These are phyloP conservation scores for Listronotus bonariensis DNA, from an alignment of 1,140 invertebrate genomes.

Conservation along the genomic window DNA sequence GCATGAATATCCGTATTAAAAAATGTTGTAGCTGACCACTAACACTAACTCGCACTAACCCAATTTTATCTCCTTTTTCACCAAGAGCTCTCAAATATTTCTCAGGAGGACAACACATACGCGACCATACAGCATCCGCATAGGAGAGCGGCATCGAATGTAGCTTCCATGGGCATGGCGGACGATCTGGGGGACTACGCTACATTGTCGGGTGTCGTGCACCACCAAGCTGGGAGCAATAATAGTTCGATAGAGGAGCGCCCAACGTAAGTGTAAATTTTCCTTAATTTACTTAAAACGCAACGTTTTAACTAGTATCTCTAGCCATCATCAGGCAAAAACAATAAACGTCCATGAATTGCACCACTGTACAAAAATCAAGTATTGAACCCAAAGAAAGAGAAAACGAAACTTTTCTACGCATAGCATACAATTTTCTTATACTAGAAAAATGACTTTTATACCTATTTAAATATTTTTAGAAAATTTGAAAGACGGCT, in stretches of 20 bases:
- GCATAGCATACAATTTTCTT: no score
- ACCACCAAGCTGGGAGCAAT: constrained; percentile 45
- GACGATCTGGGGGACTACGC: constrained; percentile 73
- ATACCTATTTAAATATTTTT: no score
- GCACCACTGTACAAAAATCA: no score
- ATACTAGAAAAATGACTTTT: no score
- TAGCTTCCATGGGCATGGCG: constrained; percentile 50
- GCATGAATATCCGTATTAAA: neutral
- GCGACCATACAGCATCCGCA: constrained; percentile 81
- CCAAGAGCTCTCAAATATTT: constrained; percentile 36
- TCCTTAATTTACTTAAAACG: no score
- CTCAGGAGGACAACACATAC: constrained; percentile 76
- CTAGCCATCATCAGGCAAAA: no score
- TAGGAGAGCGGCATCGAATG: constrained; percentile 56
- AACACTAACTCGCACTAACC: constrained; percentile 23
- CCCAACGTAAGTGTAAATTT: constrained; percentile 55
- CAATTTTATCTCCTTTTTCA: constrained; percentile 17
- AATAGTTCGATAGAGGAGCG: constrained; percentile 55
- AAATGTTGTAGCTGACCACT: neutral
- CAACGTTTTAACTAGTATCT: no score
- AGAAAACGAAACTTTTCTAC: no score
- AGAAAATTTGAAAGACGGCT: no score
- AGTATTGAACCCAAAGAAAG: no score
- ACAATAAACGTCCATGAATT: no score
- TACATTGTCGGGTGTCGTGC: constrained; percentile 64